These are phyloP conservation scores for Naso thynnoides DNA, from an alignment of 2,797 vertebrate genomes.

Conservation along the genomic window DNA sequence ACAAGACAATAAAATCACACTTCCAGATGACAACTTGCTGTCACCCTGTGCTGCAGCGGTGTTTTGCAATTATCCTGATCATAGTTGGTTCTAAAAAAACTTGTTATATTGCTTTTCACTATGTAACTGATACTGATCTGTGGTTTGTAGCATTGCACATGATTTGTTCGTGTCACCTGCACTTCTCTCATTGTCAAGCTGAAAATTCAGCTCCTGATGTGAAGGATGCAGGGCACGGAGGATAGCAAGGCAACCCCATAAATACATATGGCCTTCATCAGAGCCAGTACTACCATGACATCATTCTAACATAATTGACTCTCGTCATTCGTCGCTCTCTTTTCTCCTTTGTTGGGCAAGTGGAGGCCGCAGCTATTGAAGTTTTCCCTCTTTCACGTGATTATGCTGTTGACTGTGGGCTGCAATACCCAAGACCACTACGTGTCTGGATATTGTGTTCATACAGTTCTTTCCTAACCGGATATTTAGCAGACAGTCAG, in stretches of 20 bases:
- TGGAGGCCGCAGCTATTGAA: constrained; percentile 58
- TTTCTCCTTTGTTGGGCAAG: constrained; percentile 53
- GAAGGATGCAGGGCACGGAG: constrained; percentile 32
- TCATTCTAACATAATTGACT: constrained; percentile 81
- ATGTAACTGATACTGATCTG: constrained; percentile 16
- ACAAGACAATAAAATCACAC: constrained; percentile 58
- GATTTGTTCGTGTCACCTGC: constrained; percentile 42
- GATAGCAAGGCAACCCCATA: constrained; percentile 44
- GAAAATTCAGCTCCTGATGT: constrained; percentile 26
- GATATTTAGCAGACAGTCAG: constrained; percentile 51
- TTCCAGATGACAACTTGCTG: constrained; percentile 37
- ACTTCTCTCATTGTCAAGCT: constrained; percentile 14
- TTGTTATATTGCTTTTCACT: too few relatives aligned
- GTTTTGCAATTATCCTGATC: constrained; percentile 37
- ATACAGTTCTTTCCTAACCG: constrained; percentile 29
- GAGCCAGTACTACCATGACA: constrained; percentile 76
- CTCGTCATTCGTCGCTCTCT: constrained; percentile 54
- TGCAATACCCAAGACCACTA: constrained; percentile 32
- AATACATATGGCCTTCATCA: constrained; percentile 77
- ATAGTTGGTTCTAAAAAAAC: constrained; percentile 11
- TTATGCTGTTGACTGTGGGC: constrained; percentile 37
- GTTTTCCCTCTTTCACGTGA: constrained; percentile 42
- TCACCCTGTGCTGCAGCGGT: constrained; percentile 16
- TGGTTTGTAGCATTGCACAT: background rate
- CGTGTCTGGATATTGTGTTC: constrained; percentile 47